Evolutionary conservation across 2,113 vertebrate species (phyloP).

Genomic region (Clarias magur): DNA sequence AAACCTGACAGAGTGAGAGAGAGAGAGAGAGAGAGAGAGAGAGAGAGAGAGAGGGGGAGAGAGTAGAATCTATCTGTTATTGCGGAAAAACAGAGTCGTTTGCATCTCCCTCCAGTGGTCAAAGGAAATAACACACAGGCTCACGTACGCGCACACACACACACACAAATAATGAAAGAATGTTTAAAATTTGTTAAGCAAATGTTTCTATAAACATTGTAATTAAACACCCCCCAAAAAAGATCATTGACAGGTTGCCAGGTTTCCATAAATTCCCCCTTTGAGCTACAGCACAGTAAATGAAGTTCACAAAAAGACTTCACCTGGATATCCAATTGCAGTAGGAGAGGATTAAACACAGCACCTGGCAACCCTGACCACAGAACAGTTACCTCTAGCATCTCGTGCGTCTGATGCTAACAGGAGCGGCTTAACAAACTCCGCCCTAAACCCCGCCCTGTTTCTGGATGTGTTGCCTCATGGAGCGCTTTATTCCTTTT

Average conservation of each 20-base stretch:
- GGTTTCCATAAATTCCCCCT: not conserved
- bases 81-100: not conserved
- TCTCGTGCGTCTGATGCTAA: not conserved
- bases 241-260: not conserved
- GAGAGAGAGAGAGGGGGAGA: not conserved
- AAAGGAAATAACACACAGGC: slow-evolving; percentile 7
- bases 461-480: too few species aligned
- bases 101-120: slow-evolving; percentile 34
- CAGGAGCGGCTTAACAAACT: not conserved
- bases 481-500: too few species aligned
- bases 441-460: not conserved
- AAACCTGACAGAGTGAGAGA: slow-evolving; percentile 23
- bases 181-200: not conserved
- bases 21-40: slow-evolving; percentile 34
- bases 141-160: not conserved
- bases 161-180: not conserved
- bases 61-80: not conserved
- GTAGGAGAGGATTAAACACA: not conserved
- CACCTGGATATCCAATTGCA: not conserved
- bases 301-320: not conserved
- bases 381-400: not conserved
- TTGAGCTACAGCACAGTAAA: not conserved
- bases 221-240: too few species aligned
- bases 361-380: not conserved
- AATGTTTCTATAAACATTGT: too few species aligned